phyloP scores from a whole-genome alignment of 2,888 invertebrate genomes.

The Thecocarcelia acutangulata region DNA sequence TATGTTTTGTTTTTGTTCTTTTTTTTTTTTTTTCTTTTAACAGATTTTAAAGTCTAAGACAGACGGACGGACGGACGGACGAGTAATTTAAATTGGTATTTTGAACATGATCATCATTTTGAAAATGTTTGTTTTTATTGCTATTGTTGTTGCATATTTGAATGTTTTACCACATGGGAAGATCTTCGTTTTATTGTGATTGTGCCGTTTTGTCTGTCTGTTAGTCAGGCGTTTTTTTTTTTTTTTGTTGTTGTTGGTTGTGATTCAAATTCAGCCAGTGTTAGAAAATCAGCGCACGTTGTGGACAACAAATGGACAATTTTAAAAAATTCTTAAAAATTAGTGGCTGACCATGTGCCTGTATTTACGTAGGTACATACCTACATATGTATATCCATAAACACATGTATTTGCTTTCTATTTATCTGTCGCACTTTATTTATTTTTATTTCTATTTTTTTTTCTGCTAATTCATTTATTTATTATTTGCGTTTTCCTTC shows the following conservation, averaged over 20 bases:
- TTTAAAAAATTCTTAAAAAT: conserved; percentile 35
- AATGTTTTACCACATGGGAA: conserved; percentile 60
- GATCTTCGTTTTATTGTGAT: conserved; percentile 20
- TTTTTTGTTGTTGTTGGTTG: no score
- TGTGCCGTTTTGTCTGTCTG: conserved; percentile 31
- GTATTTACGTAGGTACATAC: not conserved
- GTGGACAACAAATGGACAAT: conserved; percentile 41
- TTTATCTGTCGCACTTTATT: not conserved
- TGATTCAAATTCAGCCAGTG: conserved; percentile 30
- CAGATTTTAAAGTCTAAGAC: conserved; percentile 4
- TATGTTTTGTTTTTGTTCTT: not conserved
- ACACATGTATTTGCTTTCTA: not conserved
- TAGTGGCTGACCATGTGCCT: conserved; percentile 54
- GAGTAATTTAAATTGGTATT: conserved; percentile 26
- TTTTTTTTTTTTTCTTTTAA: conserved; percentile 3
- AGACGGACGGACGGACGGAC: no score
- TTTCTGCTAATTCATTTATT: conserved; percentile 22
- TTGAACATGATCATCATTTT: conserved; percentile 28
- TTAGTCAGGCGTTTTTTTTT: conserved; percentile 27
- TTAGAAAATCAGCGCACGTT: conserved; percentile 46
- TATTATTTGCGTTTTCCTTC: conserved; percentile 23
- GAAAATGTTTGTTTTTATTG: not conserved
- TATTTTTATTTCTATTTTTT: conserved; percentile 11
- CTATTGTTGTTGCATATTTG: conserved; percentile 9
- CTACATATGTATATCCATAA: not conserved